phyloP scores from a whole-genome alignment of 2,888 invertebrate genomes.

The Drosophila basisetae region DNA sequence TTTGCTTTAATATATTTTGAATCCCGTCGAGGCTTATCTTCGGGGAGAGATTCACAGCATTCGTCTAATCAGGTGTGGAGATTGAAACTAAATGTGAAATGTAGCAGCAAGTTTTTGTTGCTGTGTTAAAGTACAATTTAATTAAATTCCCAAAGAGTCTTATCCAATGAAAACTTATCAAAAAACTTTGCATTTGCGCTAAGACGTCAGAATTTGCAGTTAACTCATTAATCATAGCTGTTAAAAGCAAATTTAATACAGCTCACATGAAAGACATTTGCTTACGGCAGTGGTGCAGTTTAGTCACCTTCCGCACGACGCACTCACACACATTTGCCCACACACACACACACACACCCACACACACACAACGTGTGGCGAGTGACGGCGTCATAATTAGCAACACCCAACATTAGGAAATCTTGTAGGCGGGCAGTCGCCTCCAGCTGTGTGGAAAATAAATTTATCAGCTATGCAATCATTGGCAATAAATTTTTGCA shows the following conservation, averaged over 20 bases:
- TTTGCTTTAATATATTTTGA: neutral
- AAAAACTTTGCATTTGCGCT: constrained; percentile 17
- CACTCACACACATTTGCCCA: constrained; percentile 20
- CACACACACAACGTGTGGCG: constrained; percentile 11
- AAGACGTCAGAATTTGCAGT: constrained; percentile 38
- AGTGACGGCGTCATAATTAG: constrained; percentile 69
- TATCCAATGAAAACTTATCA: neutral
- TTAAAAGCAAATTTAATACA: constrained; percentile 61
- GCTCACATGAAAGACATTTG: constrained; percentile 64
- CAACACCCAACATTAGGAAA: constrained; percentile 27
- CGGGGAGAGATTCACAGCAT: neutral
- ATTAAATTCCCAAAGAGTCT: constrained; percentile 8
- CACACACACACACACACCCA: constrained; percentile 15
- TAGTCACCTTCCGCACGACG: constrained; percentile 57
- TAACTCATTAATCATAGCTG: constrained; percentile 58
- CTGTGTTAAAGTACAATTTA: neutral
- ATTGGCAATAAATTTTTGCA: constrained; percentile 69
- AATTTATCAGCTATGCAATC: constrained; percentile 76
- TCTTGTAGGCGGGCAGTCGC: constrained; percentile 15
- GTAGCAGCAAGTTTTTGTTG: neutral
- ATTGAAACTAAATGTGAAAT: neutral
- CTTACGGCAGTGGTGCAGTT: constrained; percentile 56
- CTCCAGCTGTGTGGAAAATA: constrained; percentile 56
- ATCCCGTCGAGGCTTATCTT: neutral
- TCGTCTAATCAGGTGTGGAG: neutral